phyloP scores from a whole-genome alignment of 2,797 vertebrate genomes.

The Naso thynnoides region DNA sequence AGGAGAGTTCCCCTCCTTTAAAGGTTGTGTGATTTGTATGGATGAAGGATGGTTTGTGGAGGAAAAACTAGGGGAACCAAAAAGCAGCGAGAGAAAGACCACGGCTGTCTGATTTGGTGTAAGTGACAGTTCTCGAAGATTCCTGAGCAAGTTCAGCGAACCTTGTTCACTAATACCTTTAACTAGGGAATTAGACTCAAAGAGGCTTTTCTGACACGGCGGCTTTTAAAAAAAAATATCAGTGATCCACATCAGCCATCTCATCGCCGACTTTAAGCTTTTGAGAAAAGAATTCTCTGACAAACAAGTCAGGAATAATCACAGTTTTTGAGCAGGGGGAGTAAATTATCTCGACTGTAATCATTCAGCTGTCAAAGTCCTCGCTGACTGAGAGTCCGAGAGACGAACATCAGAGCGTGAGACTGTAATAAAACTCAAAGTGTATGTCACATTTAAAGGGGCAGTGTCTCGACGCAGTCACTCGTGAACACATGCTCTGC shows the following conservation, averaged over 20 bases:
- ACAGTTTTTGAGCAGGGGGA: constrained; percentile 21
- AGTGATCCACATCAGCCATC: constrained; percentile 76
- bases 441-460: constrained; percentile 69
- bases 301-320: constrained; percentile 62
- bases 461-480: constrained; percentile 65
- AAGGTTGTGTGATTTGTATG: constrained; percentile 46
- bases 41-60: constrained; percentile 36
- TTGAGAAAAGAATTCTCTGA: constrained; percentile 50
- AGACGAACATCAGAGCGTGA: constrained; percentile 43
- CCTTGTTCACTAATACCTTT: constrained; percentile 76
- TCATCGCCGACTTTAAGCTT: constrained; percentile 62
- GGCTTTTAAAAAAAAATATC: constrained; percentile 65
- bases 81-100: constrained; percentile 48
- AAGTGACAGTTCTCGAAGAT: constrained; percentile 70
- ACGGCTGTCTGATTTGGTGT: constrained; percentile 61
- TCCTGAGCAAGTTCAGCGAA: constrained; percentile 69
- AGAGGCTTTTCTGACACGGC: constrained; percentile 75
- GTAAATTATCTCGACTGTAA: constrained; percentile 55
- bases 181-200: constrained; percentile 78
- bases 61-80: not conserved
- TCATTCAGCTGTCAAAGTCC: constrained; percentile 57
- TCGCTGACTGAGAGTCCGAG: constrained; percentile 16
- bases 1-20: constrained; percentile 28
- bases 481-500: constrained; percentile 77
- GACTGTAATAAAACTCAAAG: constrained; percentile 55